These are phyloP conservation scores for Nymphalis c-album DNA, from an alignment of 2,888 invertebrate genomes.

Conservation along the genomic window DNA sequence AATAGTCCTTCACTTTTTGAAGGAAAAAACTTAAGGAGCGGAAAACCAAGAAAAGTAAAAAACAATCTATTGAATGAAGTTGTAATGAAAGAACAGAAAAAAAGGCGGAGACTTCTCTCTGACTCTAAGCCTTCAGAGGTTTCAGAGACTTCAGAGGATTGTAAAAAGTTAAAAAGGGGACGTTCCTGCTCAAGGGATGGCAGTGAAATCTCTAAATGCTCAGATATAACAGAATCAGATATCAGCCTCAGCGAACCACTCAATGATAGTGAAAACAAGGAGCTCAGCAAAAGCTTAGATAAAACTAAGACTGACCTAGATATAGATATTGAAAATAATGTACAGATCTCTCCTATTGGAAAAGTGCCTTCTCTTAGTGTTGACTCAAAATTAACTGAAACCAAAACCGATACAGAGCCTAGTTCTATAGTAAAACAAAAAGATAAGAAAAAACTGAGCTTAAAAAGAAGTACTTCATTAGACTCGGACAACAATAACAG, in stretches of 20 bases:
- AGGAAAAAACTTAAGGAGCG: conserved; percentile 83
- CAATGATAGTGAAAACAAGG: conserved; percentile 68
- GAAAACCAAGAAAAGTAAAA: conserved; percentile 84
- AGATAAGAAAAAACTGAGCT: conserved; percentile 73
- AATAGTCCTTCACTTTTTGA: conserved; percentile 75
- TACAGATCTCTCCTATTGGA: conserved; percentile 78
- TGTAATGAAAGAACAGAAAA: conserved; percentile 79
- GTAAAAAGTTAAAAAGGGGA: conserved; percentile 71
- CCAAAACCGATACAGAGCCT: conserved; percentile 63
- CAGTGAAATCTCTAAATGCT: conserved; percentile 83
- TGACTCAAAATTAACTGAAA: conserved; percentile 71
- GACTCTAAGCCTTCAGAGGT: conserved; percentile 75
- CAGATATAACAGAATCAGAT: conserved; percentile 83
- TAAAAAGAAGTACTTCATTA: conserved; percentile 79
- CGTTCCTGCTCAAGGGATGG: conserved; percentile 80
- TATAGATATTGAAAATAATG: conserved; percentile 80
- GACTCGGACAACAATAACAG: conserved; percentile 81
- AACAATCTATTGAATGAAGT: conserved; percentile 80
- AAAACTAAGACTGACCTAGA: conserved; percentile 81
- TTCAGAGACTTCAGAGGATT: conserved; percentile 64
- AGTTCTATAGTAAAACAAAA: conserved; percentile 65
- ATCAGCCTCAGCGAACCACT: conserved; percentile 82
- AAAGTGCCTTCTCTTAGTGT: conserved; percentile 78
- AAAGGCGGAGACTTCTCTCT: conserved; percentile 78
- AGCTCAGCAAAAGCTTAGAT: conserved; percentile 79